Base-by-base conservation (phyloP, 2,888 invertebrate species). In the Acleris laterana region DNA sequence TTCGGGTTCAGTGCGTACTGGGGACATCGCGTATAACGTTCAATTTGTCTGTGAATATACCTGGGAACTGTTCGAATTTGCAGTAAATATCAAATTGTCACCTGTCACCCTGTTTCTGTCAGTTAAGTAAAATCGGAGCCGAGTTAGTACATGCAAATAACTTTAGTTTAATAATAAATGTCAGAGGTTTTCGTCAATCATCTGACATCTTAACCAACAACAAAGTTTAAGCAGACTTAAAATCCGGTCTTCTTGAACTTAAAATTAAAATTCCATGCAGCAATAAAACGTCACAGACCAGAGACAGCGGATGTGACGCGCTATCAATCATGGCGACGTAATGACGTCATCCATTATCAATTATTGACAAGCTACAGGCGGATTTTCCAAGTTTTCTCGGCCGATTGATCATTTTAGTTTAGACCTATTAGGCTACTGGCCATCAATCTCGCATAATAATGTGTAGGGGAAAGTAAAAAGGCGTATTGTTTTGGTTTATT, bases 291-390 rank as follows among this genome's bases (percentile, higher is more conserved):
- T 52, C 62, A 60, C 53, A 50, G 46, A 20, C n/a, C 19, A 52
- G 51, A 38, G 61, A 66, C 57, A 66, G 58, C 19, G 32, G 38
- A 57, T 42, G 70, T 72, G 71, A 77, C 81, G 82, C 83, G 83
- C 85, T 89, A 92, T 92, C 91, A 88, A 91, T 92, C 92, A 91
- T 85, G 25, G 82, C 85, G 89, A 88, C 88, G 84, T 88, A 87
- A 90, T 90, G 89, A 88, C 90, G 89, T 89, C 90, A 90, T 91
- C 91, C 89, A 90, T 91, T 91, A 91, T 90, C 91, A 91, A 92
- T 92, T 90, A 91, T 90, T 89, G 90, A 89, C 90, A 87, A 62
- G 64, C 62, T 82, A 84, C 84, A 85, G 78, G 84, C 84, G 83
- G 83, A 86, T 88, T 89, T 87, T 85, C 85, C 85, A 87, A 87